These are phyloP conservation scores for Leptopilina clavipes DNA, from an alignment of 1,140 invertebrate species.

Conservation along the genomic window DNA sequence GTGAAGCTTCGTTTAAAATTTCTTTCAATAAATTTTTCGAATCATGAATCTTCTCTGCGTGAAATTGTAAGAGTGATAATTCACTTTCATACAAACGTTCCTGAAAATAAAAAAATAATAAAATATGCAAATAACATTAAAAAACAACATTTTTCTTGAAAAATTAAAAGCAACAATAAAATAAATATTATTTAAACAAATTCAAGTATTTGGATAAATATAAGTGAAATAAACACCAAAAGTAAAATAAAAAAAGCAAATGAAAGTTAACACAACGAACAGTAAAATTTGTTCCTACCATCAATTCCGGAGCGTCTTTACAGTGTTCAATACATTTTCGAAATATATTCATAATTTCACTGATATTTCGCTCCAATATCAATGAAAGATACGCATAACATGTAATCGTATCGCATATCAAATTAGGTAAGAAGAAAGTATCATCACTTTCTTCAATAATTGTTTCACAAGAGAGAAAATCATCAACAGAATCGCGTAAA, in stretches of 20 bases:
- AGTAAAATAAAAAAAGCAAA: neutral
- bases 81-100: slow-evolving; percentile 69
- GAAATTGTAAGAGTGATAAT: slow-evolving; percentile 71
- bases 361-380: slow-evolving; percentile 59
- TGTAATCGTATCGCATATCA: slow-evolving; percentile 75
- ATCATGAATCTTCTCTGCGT: slow-evolving; percentile 54
- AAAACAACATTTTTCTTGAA: neutral
- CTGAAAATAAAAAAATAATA: slow-evolving; percentile 50
- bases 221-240: neutral
- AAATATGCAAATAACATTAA: slow-evolving; percentile 15
- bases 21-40: slow-evolving; percentile 46
- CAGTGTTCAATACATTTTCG: slow-evolving; percentile 61
- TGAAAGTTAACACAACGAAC: neutral
- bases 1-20: slow-evolving; percentile 63
- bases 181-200: neutral
- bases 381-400: slow-evolving; percentile 76
- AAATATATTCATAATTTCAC: slow-evolving; percentile 56
- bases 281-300: slow-evolving; percentile 50
- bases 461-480: slow-evolving; percentile 52
- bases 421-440: slow-evolving; percentile 74
- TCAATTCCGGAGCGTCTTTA: slow-evolving; percentile 51
- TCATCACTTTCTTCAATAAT: slow-evolving; percentile 48
- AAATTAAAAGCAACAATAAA: neutral
- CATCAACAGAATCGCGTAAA: slow-evolving; percentile 54
- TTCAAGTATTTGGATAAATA: too few relatives aligned